Base-by-base conservation (phyloP, 2,888 invertebrate genomes). In the Thymelicus lineola region DNA sequence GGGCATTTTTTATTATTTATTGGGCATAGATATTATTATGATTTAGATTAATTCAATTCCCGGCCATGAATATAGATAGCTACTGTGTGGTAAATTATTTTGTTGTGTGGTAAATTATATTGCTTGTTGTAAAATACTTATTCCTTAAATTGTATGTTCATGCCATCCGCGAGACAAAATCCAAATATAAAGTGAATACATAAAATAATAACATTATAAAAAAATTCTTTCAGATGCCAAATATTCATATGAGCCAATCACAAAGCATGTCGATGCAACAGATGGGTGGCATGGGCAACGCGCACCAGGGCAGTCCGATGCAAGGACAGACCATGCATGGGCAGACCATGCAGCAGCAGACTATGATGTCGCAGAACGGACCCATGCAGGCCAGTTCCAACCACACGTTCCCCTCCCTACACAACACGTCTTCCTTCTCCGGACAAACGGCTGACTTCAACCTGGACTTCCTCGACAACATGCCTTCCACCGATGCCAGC, bases 381-480 rank as follows among this genome's bases (percentile, higher is more conserved):
- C 55, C 55, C 6, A 55, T 55, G 55, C 55, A 55, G 14, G 7
- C 14, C 48, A 71, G 70, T 53, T 72, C 74, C 45, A 70, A 50
- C 64, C 81, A 83, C 65, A 72, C 85, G 63, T 90, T 90, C 86
- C 85, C 90, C 0, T 82, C 89, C 7, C 83, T 90, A 66, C 90
- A 90, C 74, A 80, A 77, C 74, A 79, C 93, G 79, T 86, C 94
- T 80, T 89, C 93, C 80, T 94, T 90, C 82, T 85, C 93, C 66
- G 94, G 92, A 73, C 91, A 93, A 69, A 87, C 94, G 73, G 85
- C 94, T 9, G 97, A 97, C 89, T 97, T 98, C 88, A 96, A 96
- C 87, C 95, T 98, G 79, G 97, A 98, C 94, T 97, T 97, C 92
- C 95, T 97, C 73, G 98, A 98, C 87, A 97, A 96, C 90, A 95